Conservation (phyloP, 2,113 vertebrate genomes). For the Silurus glanis region DNA sequence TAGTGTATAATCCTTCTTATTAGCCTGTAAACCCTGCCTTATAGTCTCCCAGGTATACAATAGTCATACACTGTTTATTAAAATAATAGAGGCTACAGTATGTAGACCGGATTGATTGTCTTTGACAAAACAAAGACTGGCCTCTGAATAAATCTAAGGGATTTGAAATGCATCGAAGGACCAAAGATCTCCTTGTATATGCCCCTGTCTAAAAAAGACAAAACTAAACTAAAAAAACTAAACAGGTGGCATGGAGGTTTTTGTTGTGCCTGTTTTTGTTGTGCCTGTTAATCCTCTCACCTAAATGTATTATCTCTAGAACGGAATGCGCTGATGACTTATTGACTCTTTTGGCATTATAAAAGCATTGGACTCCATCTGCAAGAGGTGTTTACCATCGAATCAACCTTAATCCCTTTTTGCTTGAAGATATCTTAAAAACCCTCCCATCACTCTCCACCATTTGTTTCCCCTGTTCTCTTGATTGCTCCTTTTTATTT, state of each 20-base stretch:
- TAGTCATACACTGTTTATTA: conserved; percentile 16
- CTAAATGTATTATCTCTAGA: conserved; percentile 54
- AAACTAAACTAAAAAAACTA: not conserved
- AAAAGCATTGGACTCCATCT: conserved; percentile 49
- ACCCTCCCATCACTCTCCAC: not conserved
- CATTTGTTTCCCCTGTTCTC: conserved; percentile 12
- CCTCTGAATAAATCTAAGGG: conserved; percentile 21
- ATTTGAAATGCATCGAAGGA: conserved; percentile 35
- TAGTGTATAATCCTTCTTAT: not conserved
- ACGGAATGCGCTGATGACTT: conserved; percentile 58
- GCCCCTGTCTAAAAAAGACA: conserved; percentile 23
- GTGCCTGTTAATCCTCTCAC: conserved; percentile 54
- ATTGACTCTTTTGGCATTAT: conserved; percentile 61
- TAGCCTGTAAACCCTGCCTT: not conserved
- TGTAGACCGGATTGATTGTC: conserved; percentile 21
- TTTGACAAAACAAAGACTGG: not conserved
- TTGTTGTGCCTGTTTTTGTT: conserved; percentile 41
- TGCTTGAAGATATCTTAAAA: conserved; percentile 55
- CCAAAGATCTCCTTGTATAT: conserved; percentile 43
- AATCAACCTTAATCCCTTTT: conserved; percentile 59
- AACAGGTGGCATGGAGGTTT: conserved; percentile 21
- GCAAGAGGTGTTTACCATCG: conserved; percentile 43
- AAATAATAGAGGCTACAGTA: not conserved
- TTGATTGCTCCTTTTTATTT: not conserved
- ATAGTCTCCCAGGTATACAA: not conserved